phyloP scores from a whole-genome alignment of 2,888 invertebrate species.

The Diogma glabrata region DNA sequence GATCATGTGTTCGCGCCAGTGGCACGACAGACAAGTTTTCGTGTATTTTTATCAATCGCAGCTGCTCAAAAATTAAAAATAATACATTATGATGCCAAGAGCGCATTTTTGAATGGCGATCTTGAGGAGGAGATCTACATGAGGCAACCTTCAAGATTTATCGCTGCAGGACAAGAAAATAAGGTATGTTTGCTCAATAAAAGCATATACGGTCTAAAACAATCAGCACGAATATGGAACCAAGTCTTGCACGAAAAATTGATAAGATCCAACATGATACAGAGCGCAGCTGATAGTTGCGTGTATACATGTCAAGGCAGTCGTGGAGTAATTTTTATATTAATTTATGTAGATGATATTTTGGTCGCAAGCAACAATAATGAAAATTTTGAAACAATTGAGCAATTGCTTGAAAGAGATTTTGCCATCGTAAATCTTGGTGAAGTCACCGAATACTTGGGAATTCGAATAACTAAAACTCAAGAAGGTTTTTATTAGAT shows the following conservation, averaged over 20 bases:
- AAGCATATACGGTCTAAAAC: conserved; percentile 20
- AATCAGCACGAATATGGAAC: conserved; percentile 19
- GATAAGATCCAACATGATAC: background rate
- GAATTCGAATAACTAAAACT: background rate
- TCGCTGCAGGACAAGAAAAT: background rate
- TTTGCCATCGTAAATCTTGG: background rate
- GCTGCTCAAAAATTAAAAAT: too few relatives aligned
- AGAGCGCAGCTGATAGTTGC: background rate
- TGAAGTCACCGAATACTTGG: background rate
- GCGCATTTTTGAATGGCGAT: conserved; percentile 23
- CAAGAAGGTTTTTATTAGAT: background rate
- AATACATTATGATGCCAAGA: conserved; percentile 19
- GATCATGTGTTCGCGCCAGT: conserved; percentile 20
- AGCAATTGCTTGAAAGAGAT: background rate
- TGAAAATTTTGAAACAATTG: background rate
- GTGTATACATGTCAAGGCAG: background rate
- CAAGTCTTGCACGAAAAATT: conserved; percentile 13
- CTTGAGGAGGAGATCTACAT: conserved; percentile 11
- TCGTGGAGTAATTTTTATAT: background rate
- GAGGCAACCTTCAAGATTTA: conserved; percentile 12
- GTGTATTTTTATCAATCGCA: conserved; percentile 17
- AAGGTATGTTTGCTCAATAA: conserved; percentile 11
- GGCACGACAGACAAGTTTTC: conserved; percentile 15
- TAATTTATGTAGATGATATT: background rate
- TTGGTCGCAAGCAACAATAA: background rate